Evolutionary conservation across 2,888 invertebrate species (phyloP), one percentile per base, ranked within the genome.

Genomic region (Thymelicus sylvestris): DNA sequence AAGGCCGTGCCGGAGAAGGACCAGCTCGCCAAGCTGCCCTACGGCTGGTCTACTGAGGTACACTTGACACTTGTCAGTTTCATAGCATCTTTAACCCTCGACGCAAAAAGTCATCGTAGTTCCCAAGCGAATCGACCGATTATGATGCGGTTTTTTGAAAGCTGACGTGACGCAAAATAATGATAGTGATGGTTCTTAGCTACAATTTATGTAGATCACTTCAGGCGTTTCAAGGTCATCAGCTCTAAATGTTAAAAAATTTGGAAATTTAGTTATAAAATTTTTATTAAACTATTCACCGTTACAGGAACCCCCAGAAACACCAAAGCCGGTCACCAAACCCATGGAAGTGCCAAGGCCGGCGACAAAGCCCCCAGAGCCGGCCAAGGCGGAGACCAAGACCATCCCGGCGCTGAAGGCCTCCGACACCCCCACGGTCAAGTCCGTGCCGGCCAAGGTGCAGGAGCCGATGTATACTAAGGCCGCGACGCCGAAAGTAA

Each of bases 1-100:
- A 92, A 92, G 72, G 87, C 92, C 24, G 90, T 94, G 10, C 90
- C 93, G 0, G 94, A 94, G 70, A 94, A 94, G 66, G 94, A 94
- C 66, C 93, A 94, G 76, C 85, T 94, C 0, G 94, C 94, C 0
- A 94, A 94, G 73, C 80, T 93, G 24, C 94, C 94, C 0, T 94
- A 94, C 76, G 94, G 94, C 0, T 94, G 93, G 91, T 87, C 81
- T 19, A 80, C 90, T 47, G 92, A 92, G 82, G 91, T 90, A 72
- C 31, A 6, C 50, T 59, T 31, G 47, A 7, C 31, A 6, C 15
- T 47, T 31, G 47, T 3, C 15, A 48, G 44, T 31, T 31, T 31
- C 4, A 31, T 5, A 31, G 31, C 31, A 31, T 31, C 0, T 19
- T 19, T 19, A 19, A 19, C 2, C 19, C 19, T 2, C 19, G 19